Conservation (phyloP, 2,797 vertebrate genomes). For the Astyanax mexicanus region DNA sequence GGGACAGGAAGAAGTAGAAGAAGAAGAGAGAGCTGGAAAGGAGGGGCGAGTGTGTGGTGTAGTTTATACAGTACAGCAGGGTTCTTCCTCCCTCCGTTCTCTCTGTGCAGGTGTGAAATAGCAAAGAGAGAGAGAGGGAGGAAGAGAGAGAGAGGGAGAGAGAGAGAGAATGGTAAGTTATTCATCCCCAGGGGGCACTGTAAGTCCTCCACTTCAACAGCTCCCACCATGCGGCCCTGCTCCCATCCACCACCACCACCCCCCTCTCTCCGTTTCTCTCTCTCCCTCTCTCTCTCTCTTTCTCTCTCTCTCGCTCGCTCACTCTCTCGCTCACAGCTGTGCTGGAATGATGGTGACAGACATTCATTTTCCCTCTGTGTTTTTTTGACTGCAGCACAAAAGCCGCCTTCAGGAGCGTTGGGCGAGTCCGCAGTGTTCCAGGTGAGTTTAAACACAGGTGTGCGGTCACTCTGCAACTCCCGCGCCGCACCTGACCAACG, state of each 20-base stretch:
- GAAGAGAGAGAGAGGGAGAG: constrained; percentile 23
- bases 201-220: constrained; percentile 71
- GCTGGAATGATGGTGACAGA: constrained; percentile 52
- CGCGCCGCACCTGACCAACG: not conserved
- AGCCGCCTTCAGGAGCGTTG: constrained; percentile 35
- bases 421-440: not conserved
- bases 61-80: constrained; percentile 77
- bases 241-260: constrained; percentile 53
- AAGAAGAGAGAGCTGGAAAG: constrained; percentile 6
- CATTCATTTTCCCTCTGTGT: constrained; percentile 52
- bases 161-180: constrained; percentile 50
- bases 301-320: not conserved
- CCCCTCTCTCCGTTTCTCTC: constrained; percentile 54
- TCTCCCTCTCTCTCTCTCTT: too few relatives aligned
- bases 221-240: constrained; percentile 38
- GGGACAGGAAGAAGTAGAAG: constrained; percentile 55
- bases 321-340: constrained; percentile 47
- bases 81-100: constrained; percentile 51
- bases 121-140: constrained; percentile 24
- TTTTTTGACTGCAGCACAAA: constrained; percentile 55
- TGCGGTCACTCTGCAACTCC: not conserved
- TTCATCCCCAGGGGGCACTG: constrained; percentile 79
- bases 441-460: not conserved
- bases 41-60: constrained; percentile 23
- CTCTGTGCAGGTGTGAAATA: constrained; percentile 48